Evolutionary conservation across 2,797 vertebrate species (phyloP).

Genomic region (Enteromius afrohamiltoni): DNA sequence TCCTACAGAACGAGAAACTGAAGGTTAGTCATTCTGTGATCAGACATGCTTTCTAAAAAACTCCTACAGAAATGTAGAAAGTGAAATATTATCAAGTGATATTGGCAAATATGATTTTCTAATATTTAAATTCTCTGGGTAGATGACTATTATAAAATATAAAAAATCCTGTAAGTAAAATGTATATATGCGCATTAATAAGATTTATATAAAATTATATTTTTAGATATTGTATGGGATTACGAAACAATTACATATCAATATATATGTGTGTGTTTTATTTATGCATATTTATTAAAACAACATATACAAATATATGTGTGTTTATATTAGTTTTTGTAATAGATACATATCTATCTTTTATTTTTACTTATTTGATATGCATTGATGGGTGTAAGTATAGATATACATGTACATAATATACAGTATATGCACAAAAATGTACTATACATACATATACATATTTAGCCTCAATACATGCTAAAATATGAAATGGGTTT

Average conservation of each 20-base stretch:
- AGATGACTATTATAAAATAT: not conserved
- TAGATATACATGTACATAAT: not conserved
- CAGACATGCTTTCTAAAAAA: not conserved
- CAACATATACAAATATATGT: not conserved
- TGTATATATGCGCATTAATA: not conserved
- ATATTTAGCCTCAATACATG: not conserved
- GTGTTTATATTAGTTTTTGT: not conserved
- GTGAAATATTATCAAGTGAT: not conserved
- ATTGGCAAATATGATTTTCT: no score
- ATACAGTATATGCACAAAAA: not conserved
- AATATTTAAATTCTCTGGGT: not conserved
- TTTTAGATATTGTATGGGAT: not conserved
- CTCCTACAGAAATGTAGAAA: not conserved
- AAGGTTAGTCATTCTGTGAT: slow-evolving; percentile 4
- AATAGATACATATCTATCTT: not conserved
- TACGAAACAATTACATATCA: not conserved
- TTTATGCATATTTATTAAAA: not conserved
- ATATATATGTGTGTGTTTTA: not conserved
- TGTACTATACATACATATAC: not conserved
- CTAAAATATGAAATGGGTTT: not conserved
- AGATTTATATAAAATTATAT: not conserved
- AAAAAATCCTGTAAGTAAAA: not conserved
- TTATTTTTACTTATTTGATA: not conserved
- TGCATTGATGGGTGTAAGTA: not conserved
- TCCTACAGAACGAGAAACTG: slow-evolving; percentile 73